phyloP scores from a whole-genome alignment of 2,797 vertebrate genomes.

The Triplophysa yarkandensis region DNA sequence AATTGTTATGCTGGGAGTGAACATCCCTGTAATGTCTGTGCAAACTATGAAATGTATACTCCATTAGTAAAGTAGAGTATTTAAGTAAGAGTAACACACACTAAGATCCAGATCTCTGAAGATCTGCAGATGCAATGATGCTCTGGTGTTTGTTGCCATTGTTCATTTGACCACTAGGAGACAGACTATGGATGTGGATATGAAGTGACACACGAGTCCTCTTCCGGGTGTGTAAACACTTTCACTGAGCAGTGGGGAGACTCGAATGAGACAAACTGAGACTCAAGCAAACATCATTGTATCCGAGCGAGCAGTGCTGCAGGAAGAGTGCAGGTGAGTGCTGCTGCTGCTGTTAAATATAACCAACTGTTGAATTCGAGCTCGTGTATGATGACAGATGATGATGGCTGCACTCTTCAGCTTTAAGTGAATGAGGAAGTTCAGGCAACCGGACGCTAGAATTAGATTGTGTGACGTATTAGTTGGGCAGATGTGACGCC shows the following conservation, averaged over 20 bases:
- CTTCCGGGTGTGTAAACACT: constrained; percentile 53
- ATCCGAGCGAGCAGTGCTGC: constrained; percentile 15
- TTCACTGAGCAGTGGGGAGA: constrained; percentile 14
- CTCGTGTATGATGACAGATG: constrained; percentile 1
- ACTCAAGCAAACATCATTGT: constrained; percentile 13
- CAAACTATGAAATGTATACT: no score
- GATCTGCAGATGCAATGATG: no score
- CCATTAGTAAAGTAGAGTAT: no score
- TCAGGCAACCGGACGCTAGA: background rate
- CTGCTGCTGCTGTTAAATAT: constrained; percentile 10
- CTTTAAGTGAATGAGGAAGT: constrained; percentile 12
- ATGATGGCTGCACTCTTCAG: constrained; percentile 29
- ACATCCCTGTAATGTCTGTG: no score
- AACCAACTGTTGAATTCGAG: constrained; percentile 41
- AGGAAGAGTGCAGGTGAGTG: constrained; percentile 42
- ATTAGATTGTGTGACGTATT: background rate
- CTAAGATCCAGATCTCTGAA: no score
- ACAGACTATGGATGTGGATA: constrained; percentile 1
- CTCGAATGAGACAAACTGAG: constrained; percentile 34
- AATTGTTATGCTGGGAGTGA: no score
- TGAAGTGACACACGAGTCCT: constrained; percentile 35
- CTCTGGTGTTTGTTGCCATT: background rate
- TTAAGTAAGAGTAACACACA: no score
- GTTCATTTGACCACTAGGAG: constrained; percentile 42
- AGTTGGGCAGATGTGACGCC: background rate